phyloP scores from a whole-genome alignment of 2,797 vertebrate species.

The Anguilla anguilla region DNA sequence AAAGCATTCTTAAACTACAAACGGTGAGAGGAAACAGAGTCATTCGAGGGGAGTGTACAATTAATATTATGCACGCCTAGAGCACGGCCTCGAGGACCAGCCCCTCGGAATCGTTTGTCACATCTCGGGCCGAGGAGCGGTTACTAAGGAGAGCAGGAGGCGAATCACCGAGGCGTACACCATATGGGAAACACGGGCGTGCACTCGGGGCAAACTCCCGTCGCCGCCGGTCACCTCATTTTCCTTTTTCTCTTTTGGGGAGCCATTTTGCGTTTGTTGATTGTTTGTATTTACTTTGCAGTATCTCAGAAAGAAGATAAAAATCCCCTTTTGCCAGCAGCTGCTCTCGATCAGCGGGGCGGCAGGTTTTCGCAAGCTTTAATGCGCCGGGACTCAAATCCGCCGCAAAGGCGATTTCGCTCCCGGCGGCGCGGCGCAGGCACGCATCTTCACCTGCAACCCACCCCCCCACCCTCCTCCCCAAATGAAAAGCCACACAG shows the following conservation, averaged over 20 bases:
- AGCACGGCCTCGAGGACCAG: neutral
- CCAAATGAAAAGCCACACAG: neutral
- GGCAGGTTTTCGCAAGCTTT: neutral
- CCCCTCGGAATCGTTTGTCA: neutral
- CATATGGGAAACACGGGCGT: neutral
- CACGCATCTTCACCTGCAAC: constrained; percentile 19
- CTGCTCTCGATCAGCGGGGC: neutral
- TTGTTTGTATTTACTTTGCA: neutral
- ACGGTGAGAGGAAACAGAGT: neutral
- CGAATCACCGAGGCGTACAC: neutral
- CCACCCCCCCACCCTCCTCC: neutral
- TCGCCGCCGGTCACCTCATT: neutral
- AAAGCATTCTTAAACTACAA: neutral
- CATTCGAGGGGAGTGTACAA: neutral
- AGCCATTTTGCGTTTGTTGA: neutral
- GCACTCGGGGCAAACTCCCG: neutral
- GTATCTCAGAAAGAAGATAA: neutral
- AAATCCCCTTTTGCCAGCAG: constrained; percentile 12
- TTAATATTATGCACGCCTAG: neutral
- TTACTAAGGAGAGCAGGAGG: neutral
- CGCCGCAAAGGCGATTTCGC: neutral
- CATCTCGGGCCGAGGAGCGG: neutral
- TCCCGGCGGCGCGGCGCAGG: neutral
- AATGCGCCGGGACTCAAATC: neutral
- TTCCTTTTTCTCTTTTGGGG: neutral